These are phyloP conservation scores for Pygocentrus nattereri DNA, from an alignment of 2,797 vertebrate species.

Conservation along the genomic window DNA sequence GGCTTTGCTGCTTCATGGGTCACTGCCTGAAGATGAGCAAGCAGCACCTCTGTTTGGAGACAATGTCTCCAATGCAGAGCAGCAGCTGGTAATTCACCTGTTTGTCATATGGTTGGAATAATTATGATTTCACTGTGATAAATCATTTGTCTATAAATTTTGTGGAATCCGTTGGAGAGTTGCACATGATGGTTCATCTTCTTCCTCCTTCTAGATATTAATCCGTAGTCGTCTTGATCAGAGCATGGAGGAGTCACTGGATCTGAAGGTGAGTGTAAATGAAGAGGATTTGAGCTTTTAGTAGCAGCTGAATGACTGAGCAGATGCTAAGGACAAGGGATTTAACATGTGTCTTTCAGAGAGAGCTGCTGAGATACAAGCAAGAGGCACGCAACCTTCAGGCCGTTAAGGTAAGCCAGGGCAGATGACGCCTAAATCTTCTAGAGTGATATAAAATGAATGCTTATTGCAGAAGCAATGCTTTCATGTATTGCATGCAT, in stretches of 20 bases:
- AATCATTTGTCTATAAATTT: background rate
- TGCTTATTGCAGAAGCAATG: background rate
- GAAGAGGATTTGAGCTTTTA: constrained; percentile 62
- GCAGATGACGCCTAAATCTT: background rate
- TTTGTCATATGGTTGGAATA: background rate
- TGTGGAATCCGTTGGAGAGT: background rate
- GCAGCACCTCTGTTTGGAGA: constrained; percentile 88
- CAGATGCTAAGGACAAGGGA: background rate
- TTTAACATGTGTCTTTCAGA: constrained; percentile 74
- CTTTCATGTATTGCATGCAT: background rate
- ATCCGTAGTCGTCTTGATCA: constrained; percentile 95
- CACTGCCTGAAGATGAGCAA: constrained; percentile 95
- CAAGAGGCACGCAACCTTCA: constrained; percentile 95
- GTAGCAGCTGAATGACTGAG: background rate
- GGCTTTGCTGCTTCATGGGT: constrained; percentile 94
- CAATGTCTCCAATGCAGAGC: constrained; percentile 83
- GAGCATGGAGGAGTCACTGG: constrained; percentile 93
- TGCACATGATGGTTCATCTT: background rate
- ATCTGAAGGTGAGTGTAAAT: constrained; percentile 88
- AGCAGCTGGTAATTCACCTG: constrained; percentile 87
- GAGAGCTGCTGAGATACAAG: constrained; percentile 94
- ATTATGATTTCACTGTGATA: constrained; percentile 29
- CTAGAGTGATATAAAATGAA: background rate
- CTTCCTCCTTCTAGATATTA: constrained; percentile 81
- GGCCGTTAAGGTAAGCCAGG: constrained; percentile 91